Evolutionary conservation across 92 coral and sea anemone genomes (phyloP), one percentile per base, ranked within the genome.

Genomic region (Nematostella vectensis): DNA sequence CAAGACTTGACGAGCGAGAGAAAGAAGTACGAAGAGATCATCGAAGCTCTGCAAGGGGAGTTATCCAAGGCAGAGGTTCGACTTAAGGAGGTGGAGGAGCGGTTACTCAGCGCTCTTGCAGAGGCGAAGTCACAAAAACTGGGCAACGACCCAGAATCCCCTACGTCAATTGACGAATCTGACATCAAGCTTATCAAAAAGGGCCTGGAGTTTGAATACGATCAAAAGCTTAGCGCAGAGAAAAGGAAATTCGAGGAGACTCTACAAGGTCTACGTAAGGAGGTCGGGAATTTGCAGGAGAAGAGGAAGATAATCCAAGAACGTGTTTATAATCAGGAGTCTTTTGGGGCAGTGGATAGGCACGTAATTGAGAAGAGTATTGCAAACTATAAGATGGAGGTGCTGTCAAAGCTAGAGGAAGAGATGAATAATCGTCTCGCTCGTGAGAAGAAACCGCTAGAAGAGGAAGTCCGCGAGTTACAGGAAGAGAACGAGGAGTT

Each of bases 281-380:
- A 85, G 52, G 77, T 85, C 9, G 76, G 82, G 13, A 85, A 50
- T 47, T 61, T 85, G 20, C 88, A 80, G 45, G 94, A 85, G 30
- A 85, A 85, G 54, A 62, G 94, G 21, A 70, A 65, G 38, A 49
- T 85, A 2, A 85, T 85, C 49, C 94, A 85, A 65, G 88, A 85
- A 37, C 78, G 83, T 28, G 69, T 85, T 28, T 80, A 85, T 59
- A 75, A 81, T 39, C 94, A 85, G 25, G 94, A 85, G 31, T 37
- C 83, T 16, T 52, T 68, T 3, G n/a, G n/a, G n/a, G 18, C 59
- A 21, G 64, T 54, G 37, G 94, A 85, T 31, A 65, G 74, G 18
- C 82, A 85, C 19, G 47, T 80, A 9, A 76, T 85, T 20, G 94
- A 85, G 57, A 85, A 85, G 62, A 75, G 83, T 52, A 82, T 85